phyloP scores from a whole-genome alignment of 1,140 invertebrate species.

The Drosophila yakuba region DNA sequence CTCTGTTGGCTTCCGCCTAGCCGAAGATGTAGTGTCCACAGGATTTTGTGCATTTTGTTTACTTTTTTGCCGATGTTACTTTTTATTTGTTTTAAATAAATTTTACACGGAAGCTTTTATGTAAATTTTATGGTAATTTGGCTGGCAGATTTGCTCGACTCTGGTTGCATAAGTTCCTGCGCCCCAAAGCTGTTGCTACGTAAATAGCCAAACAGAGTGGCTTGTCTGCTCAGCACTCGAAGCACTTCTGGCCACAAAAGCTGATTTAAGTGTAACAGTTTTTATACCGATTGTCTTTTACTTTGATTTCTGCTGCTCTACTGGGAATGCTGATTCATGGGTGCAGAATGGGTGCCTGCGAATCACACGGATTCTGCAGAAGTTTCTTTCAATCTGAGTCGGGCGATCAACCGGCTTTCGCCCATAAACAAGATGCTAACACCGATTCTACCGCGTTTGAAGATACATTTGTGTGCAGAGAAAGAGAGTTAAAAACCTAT shows the following conservation, averaged over 20 bases:
- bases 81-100: conserved; percentile 82
- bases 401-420: conserved; percentile 31
- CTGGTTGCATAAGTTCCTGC: conserved; percentile 43
- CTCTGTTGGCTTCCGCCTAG: conserved; percentile 52
- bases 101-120: conserved; percentile 81
- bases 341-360: conserved; percentile 44
- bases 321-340: conserved; percentile 60
- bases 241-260: conserved; percentile 27
- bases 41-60: conserved; percentile 53
- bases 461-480: conserved; percentile 3
- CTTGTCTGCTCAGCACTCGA: conserved; percentile 38
- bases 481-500: not conserved
- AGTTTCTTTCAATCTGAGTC: conserved; percentile 42
- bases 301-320: conserved; percentile 21
- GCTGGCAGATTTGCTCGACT: conserved; percentile 22
- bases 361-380: conserved; percentile 56
- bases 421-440: conserved; percentile 39
- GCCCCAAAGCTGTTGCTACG: conserved; percentile 29
- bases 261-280: conserved; percentile 55
- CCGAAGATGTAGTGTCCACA: conserved; percentile 62
- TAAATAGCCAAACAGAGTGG: conserved; percentile 21
- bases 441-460: conserved; percentile 16
- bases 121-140: conserved; percentile 82
- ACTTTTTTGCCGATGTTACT: conserved; percentile 30
- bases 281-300: conserved; percentile 35